Evolutionary conservation across 2,888 invertebrate species (phyloP), one percentile per base, ranked within the genome.

Genomic region (Caenorhabditis sp.): DNA sequence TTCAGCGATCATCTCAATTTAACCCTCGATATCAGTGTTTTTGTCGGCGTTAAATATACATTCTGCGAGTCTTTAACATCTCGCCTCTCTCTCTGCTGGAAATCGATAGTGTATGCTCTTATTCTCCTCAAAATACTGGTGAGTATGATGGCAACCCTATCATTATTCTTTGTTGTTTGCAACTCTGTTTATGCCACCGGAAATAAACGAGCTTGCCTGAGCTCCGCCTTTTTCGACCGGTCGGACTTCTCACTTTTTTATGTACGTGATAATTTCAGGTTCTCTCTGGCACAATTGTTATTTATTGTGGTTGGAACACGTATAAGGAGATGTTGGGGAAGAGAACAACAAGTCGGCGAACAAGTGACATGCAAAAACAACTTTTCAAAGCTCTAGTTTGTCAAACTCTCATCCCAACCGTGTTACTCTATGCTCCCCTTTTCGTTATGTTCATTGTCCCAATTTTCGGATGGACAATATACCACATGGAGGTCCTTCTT

Each of bases 301-400:
- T 49, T 21, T 60, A 17, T 27, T 60, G 27, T 49, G 60, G 60
- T 14, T 26, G 12, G 4, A 43, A 12, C 25, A 60, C 31, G 5
- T 38, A 36, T 7, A n/a, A 60, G n/a, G n/a, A n/a, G 14, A 23
- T 49, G 31, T n/a, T 7, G 49, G 1, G 8, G 36, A 59, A 36
- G 23, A 14, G 21, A 20, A 23, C 21, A 20, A 12, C 36, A 21
- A 26, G 26, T 8, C 7, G n/a, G n/a, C 38, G 38, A 23, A 60
- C 60, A 27, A 49, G 8, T 1, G 25, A 49, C 2, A 43, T 60
- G 43, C 60, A 60, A 25, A 14, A 23, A n/a, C 60, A 60, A 23
- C 17, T 60, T 3, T 60, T 60, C n/a, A 8, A 23, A 49, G 60
- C 60, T 1, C 25, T 60, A 1, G 25, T 60, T n/a, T 38, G 8